Conservation (phyloP, 2,888 invertebrate genomes). For the Polydrusus cervinus region DNA sequence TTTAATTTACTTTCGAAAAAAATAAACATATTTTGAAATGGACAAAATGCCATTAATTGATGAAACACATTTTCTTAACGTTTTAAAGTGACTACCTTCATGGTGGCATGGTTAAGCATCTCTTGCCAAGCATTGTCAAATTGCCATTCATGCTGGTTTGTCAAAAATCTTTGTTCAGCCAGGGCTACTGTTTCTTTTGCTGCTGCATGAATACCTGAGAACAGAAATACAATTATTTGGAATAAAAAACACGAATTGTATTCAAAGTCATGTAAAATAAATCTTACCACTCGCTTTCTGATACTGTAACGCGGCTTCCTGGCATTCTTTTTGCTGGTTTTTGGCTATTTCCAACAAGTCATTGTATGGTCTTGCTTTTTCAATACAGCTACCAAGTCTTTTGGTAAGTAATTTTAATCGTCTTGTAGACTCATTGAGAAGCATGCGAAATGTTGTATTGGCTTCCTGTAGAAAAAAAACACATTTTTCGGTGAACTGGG, state of each 20-base stretch:
- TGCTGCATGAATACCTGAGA: constrained; percentile 88
- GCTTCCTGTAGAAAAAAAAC: constrained; percentile 80
- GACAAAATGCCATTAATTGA: background rate
- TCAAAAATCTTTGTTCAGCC: constrained; percentile 87
- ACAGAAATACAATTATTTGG: constrained; percentile 32
- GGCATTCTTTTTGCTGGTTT: constrained; percentile 87
- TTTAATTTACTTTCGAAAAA: background rate
- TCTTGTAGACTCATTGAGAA: constrained; percentile 88
- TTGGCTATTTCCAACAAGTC: constrained; percentile 86
- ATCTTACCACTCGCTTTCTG: constrained; percentile 88
- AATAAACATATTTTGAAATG: too few relatives aligned
- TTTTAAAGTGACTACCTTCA: too few relatives aligned
- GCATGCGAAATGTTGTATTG: constrained; percentile 90
- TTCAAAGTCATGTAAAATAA: background rate
- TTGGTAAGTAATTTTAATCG: constrained; percentile 86
- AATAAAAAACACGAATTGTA: background rate
- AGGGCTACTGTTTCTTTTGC: constrained; percentile 95
- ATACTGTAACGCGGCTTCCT: constrained; percentile 91
- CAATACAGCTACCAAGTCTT: constrained; percentile 89
- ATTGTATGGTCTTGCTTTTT: constrained; percentile 92
- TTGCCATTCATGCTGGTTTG: constrained; percentile 87
- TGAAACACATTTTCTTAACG: too few relatives aligned
- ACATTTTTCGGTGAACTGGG: too few relatives aligned
- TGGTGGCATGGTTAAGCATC: constrained; percentile 95
- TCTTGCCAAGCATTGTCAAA: constrained; percentile 98